A percentile compares a stretch with the other conserved stretches of the same genome.
phyloP scores from a whole-genome alignment of 1,140 invertebrate species.

The Theocolax elegans region DNA sequence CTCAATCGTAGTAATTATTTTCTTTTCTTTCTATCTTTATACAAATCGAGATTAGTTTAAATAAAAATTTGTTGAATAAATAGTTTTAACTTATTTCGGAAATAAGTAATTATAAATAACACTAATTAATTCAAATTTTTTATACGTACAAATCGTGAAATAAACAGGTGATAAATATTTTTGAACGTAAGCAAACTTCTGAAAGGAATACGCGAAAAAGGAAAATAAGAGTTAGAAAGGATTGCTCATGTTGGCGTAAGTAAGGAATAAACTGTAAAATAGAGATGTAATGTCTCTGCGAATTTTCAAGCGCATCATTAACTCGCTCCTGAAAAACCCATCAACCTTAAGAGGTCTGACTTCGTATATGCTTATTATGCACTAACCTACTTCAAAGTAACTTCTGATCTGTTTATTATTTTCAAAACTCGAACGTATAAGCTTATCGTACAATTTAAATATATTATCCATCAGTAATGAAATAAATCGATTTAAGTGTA shows the following conservation, averaged over 20 bases:
- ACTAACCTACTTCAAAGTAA: slow-evolving; percentile 18
- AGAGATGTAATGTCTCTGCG: neutral
- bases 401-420: slow-evolving; percentile 1
- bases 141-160: too few species aligned
- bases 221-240: neutral
- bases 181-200: neutral
- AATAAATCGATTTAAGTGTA: too few species aligned
- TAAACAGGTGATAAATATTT: too few species aligned
- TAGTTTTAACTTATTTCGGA: too few species aligned
- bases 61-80: too few species aligned
- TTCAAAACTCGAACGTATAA: neutral
- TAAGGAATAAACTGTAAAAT: neutral
- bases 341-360: slow-evolving; percentile 7
- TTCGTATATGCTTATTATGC: neutral
- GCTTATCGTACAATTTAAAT: too few species aligned
- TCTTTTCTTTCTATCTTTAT: too few species aligned
- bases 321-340: slow-evolving; percentile 12
- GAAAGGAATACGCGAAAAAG: neutral
- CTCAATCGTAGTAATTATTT: too few species aligned
- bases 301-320: slow-evolving; percentile 12
- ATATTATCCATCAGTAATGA: too few species aligned
- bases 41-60: too few species aligned
- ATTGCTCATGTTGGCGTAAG: neutral
- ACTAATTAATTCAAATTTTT: too few species aligned
- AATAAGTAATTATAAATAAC: too few species aligned